Evolutionary conservation across 2,888 invertebrate species (phyloP), one percentile per base, ranked within the genome.

Genomic region (Drepanosiphum platanoidis): DNA sequence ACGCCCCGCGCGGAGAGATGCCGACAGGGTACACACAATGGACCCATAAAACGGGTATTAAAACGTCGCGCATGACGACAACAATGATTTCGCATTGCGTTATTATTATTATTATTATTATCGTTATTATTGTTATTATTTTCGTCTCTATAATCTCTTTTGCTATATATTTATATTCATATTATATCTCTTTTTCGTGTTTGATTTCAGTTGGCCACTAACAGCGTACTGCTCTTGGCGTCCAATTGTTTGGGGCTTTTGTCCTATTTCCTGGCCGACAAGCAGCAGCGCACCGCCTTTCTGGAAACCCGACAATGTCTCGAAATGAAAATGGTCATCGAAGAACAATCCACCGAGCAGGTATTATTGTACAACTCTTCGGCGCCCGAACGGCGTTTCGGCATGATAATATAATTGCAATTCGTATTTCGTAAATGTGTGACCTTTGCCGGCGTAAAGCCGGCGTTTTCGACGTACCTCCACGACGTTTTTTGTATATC

Each of bases 281-380:
- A 94, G 87, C 96, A 96, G 90, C 97, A 97, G 89, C 92, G 97
- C 74, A 92, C 94, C 86, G 96, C 97, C 71, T 97, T 97, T 89
- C 91, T 95, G 87, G 96, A 97, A 90, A 97, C 97, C 7, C 94
- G 96, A 89, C 94, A 95, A 90, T 97, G 97, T 88, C 91, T 97
- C 87, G 95, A 96, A 89, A 96, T 97, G 88, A 97, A 97, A 90
- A 92, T 97, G 88, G 94, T 96, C 84, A 96, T 97, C 88, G 97
- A 97, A 90, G 96, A 97, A 89, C 96, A 97, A 90, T 96, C 96
- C 87, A 95, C 95, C 86, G 97, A 97, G 90, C 96, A 96, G 93
- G 96, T 96, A 89, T 88, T n/a, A n/a, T n/a, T n/a, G n/a, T n/a
- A n/a, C n/a, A n/a, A n/a, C n/a, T n/a, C n/a, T n/a, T n/a, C n/a